Conservation (phyloP, 2,797 vertebrate genomes). For the Serranus cabrilla region DNA sequence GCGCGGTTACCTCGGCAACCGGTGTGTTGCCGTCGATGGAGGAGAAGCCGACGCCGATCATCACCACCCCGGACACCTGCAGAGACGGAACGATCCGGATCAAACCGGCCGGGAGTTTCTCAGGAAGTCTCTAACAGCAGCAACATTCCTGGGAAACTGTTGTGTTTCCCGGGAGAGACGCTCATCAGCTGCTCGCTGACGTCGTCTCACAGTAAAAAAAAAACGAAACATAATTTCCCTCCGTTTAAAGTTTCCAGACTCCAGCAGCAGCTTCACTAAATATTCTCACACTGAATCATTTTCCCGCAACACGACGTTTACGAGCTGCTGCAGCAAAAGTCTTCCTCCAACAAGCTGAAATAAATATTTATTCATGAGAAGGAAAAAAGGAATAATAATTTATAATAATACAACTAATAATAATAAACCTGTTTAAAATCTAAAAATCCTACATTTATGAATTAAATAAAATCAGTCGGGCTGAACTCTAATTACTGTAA, state of each 20-base stretch:
- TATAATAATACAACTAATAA: too few species aligned
- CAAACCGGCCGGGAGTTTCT: background rate
- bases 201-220: background rate
- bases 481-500: conserved; percentile 13
- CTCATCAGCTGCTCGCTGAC: conserved; percentile 36
- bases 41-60: conserved; percentile 75
- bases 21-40: conserved; percentile 59
- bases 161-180: conserved; percentile 41
- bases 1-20: conserved; percentile 59
- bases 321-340: background rate
- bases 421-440: too few species aligned
- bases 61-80: conserved; percentile 74
- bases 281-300: background rate
- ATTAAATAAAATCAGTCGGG: too few species aligned
- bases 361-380: too few species aligned
- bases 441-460: too few species aligned
- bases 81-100: background rate
- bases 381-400: too few species aligned
- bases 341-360: too few species aligned
- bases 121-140: conserved; percentile 38
- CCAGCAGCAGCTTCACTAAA: background rate
- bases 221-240: background rate
- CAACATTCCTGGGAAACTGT: conserved; percentile 56
- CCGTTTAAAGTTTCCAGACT: conserved; percentile 7
- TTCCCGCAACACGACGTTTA: too few species aligned